Conservation (phyloP, 2,797 vertebrate species). For the Parambassis ranga region DNA sequence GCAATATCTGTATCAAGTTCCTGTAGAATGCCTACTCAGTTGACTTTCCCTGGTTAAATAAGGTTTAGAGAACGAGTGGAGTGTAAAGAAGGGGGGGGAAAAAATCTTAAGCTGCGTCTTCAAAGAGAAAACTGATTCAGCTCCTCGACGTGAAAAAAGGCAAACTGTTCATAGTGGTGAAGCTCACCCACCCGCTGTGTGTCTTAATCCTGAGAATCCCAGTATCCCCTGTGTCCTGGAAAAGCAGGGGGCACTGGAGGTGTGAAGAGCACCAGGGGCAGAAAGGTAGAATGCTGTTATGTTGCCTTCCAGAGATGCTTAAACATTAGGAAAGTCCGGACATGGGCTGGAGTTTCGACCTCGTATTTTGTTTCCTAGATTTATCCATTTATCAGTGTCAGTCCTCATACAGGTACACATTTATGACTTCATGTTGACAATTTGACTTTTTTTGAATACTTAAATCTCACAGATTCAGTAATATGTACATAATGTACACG, state of each 20-base stretch:
- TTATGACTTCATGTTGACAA: too few relatives aligned
- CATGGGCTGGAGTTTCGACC: neutral
- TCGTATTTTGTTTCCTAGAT: neutral
- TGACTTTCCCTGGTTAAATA: constrained; percentile 25
- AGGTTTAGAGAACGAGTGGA: constrained; percentile 12
- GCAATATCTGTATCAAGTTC: neutral
- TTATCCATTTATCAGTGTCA: too few relatives aligned
- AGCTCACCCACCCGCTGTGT: constrained; percentile 16
- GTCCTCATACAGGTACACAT: neutral
- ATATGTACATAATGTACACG: too few relatives aligned
- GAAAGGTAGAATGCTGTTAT: neutral
- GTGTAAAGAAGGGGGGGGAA: neutral
- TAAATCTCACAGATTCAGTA: too few relatives aligned
- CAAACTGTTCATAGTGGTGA: constrained; percentile 5
- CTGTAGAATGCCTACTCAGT: neutral
- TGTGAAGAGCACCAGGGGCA: neutral
- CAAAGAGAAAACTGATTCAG: constrained; percentile 36
- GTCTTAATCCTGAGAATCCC: constrained; percentile 43
- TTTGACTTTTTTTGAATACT: too few relatives aligned
- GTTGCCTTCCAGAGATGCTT: neutral
- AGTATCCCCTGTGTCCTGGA: neutral
- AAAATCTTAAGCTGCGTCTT: constrained; percentile 14
- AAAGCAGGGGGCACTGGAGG: neutral
- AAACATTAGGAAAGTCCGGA: neutral
- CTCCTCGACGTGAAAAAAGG: constrained; percentile 22